Percentiles rank a stretch among this genome's conserved stretches.
phyloP scores from a whole-genome alignment of 2,888 invertebrate genomes.

The Rhogogaster chlorosoma region DNA sequence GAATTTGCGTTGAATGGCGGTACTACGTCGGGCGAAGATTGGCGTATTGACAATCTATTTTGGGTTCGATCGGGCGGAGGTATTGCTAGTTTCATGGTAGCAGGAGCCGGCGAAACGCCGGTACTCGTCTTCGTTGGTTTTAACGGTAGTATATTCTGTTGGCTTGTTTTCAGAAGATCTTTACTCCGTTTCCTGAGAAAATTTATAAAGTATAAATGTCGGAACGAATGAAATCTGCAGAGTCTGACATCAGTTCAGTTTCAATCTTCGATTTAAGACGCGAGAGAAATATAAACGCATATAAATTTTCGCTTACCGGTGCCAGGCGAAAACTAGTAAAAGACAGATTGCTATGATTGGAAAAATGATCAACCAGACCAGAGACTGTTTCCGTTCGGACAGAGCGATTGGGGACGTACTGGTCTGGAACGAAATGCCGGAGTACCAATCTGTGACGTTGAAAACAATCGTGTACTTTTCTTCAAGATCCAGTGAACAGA shows the following conservation, averaged over 20 bases:
- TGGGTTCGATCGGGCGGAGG: background rate
- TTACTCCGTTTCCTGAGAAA: background rate
- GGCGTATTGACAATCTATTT: background rate
- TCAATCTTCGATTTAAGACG: background rate
- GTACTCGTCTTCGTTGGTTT: background rate
- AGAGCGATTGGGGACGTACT: background rate
- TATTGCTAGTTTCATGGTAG: background rate
- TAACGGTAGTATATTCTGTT: background rate
- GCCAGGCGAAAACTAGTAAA: background rate
- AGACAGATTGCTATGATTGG: background rate
- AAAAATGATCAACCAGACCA: background rate
- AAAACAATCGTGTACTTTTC: slow-evolving; percentile 1
- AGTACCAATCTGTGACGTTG: background rate
- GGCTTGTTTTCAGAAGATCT: background rate
- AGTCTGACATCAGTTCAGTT: background rate
- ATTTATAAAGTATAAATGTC: background rate
- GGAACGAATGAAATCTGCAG: background rate
- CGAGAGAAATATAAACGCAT: background rate
- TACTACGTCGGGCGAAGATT: background rate
- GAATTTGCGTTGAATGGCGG: slow-evolving; percentile 39
- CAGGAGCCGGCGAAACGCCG: background rate
- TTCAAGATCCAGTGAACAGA: background rate
- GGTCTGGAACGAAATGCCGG: background rate
- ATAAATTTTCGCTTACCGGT: background rate
- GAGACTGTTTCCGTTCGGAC: background rate